Base-by-base conservation (phyloP, 2,888 invertebrate species). In the Xestia rhomboidea region DNA sequence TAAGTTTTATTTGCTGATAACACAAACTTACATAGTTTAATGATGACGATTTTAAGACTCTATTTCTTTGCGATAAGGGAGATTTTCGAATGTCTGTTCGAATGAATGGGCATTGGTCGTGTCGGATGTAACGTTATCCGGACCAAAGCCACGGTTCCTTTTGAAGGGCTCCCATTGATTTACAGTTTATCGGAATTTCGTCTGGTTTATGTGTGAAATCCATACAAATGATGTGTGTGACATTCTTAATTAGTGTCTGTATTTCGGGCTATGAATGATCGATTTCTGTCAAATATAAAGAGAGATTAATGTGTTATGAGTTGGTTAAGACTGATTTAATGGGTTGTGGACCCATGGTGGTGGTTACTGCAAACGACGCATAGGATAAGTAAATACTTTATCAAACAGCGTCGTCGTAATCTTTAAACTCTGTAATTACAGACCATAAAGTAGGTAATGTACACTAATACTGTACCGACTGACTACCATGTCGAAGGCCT, bases 111-210 rank as follows among this genome's bases (percentile, higher is more conserved):
- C 63, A 76, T 69, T 69, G 63, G 54, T 75, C 75, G 77, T 79
- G 81, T 83, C 82, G 83, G 88, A 88, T 88, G 83, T 85, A 82
- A 78, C 81, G 76, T 84, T 87, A 87, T 88, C 86, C 86, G 81
- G 73, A 77, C 54, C 82, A 82, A 83, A 87, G 77, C 77, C 68
- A 66, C 67, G 66, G 73, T 69, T 80, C 79, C 82, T 84, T 76
- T 84, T 83, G 79, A 88, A 88, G 77, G 85, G 84, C 49, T 54
- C 21, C 76, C 87, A 85, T 88, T 88, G 85, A 88, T 87, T 82
- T 77, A 82, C 71, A 79, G 79, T 83, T 87, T 82, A 83, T 82
- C 68, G 68, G 73, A 84, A 87, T 82, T 82, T 85, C 68, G 77
- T 83, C 73, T 83, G 80, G 70, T 81, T 80, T 82, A 71, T 75